Base-by-base conservation (phyloP, 2,888 invertebrate species). In the Eretmocerus hayati region DNA sequence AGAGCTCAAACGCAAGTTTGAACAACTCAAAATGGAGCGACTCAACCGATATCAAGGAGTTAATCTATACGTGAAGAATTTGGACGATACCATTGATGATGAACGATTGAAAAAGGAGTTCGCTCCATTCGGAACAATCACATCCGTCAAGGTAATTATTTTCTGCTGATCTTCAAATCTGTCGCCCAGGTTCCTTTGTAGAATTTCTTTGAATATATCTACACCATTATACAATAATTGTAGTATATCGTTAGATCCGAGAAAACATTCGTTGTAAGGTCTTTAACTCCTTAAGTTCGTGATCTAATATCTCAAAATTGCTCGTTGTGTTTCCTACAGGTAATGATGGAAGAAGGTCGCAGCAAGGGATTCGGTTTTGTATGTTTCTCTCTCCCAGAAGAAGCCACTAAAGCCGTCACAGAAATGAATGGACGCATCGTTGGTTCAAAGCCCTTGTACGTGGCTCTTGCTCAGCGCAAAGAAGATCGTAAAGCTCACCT, bases 301-400 rank as follows among this genome's bases (percentile, higher is more conserved):
- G n/a, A n/a, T n/a, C n/a, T n/a, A n/a, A n/a, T n/a, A n/a, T n/a
- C n/a, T n/a, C n/a, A n/a, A n/a, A n/a, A n/a, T n/a, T n/a, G n/a
- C n/a, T n/a, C n/a, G n/a, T n/a, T n/a, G n/a, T n/a, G n/a, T n/a
- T n/a, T n/a, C n/a, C n/a, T 26, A 11, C 26, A 52, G 50, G 89
- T 94, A 2, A 95, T 95, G 94, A 79, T 89, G 72, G 94, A 94
- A 69, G 91, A 91, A 69, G 90, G 90, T 4, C 85, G 91, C 56
- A 90, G 90, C 69, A 91, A 90, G 74, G 99, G 99, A 49, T 99
- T 99, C 74, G 99, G 99, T 30, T 99, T 99, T 73, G 99, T 99
- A 19, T 99, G 99, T 76, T 99, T 99, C 72, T 92, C 92, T 50
- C 87, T 91, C 16, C 91, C 95, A 1, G 95, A 96, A 71, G 97